Percentiles rank a stretch among this genome's conserved stretches.
These are phyloP conservation scores for Hephaestus fuliginosus DNA, from an alignment of 2,797 vertebrate species.

Conservation along the genomic window DNA sequence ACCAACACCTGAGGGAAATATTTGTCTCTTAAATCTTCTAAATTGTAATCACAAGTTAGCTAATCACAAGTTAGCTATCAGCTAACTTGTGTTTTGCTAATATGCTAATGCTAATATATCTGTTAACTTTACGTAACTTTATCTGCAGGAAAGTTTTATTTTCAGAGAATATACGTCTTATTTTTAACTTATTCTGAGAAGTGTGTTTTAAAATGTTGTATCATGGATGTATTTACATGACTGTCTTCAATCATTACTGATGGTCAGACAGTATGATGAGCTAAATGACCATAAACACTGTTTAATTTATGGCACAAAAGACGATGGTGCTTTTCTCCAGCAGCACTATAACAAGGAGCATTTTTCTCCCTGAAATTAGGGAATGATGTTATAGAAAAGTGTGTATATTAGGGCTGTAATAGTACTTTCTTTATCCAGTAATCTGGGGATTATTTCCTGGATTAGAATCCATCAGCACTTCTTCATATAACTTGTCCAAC, in stretches of 20 bases:
- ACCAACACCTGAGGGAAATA: not conserved
- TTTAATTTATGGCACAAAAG: too few species aligned
- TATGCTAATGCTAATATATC: too few species aligned
- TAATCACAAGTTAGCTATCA: too few species aligned
- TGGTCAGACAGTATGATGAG: too few species aligned
- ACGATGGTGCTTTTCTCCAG: not conserved
- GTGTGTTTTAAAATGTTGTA: too few species aligned
- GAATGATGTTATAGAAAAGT: not conserved
- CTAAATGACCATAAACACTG: too few species aligned
- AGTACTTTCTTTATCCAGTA: not conserved
- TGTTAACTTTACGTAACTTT: not conserved
- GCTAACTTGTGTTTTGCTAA: not conserved
- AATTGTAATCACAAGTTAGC: not conserved
- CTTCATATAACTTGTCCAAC: too few species aligned
- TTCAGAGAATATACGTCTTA: too few species aligned
- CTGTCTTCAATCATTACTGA: too few species aligned
- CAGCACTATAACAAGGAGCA: not conserved
- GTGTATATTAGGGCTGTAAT: not conserved
- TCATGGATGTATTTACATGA: too few species aligned
- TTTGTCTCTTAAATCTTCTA: not conserved
- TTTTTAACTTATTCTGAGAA: too few species aligned
- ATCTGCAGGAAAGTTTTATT: not conserved
- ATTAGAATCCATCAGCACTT: not conserved
- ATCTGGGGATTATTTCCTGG: not conserved
- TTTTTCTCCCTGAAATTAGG: not conserved